phyloP scores from a whole-genome alignment of 2,797 vertebrate species.

The Rousettus madagascariensis region DNA sequence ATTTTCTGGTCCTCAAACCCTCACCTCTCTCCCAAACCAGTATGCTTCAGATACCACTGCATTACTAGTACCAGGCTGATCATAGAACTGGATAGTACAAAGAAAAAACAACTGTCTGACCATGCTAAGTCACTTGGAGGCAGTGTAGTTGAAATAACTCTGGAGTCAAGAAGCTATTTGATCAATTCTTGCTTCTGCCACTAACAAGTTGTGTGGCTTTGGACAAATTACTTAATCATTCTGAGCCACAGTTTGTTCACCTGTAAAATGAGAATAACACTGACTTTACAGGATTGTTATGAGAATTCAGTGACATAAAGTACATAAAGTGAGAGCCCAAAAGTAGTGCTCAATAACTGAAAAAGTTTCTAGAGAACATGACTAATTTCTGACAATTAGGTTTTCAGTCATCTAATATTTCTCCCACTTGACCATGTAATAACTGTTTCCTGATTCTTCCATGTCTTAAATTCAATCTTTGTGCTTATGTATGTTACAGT shows the following conservation, averaged over 20 bases:
- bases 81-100: background rate
- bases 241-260: background rate
- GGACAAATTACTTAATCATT: slow-evolving; percentile 23
- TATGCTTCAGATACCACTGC: background rate
- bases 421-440: slow-evolving; percentile 1
- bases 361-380: slow-evolving; percentile 5
- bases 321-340: background rate
- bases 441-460: background rate
- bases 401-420: slow-evolving; percentile 23
- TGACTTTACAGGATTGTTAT: background rate
- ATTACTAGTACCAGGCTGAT: background rate
- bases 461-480: background rate
- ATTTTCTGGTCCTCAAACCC: slow-evolving; percentile 22
- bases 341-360: slow-evolving; percentile 36
- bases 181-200: background rate
- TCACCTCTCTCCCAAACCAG: background rate
- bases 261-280: slow-evolving; percentile 32
- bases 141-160: slow-evolving; percentile 15
- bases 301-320: background rate
- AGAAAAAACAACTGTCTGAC: background rate
- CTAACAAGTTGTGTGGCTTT: background rate
- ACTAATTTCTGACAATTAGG: slow-evolving; percentile 14
- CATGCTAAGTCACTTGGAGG: background rate
- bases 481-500: background rate
- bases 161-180: slow-evolving; percentile 10